phyloP scores from a whole-genome alignment of 2,113 vertebrate species.

The Oxyura jamaicensis region DNA sequence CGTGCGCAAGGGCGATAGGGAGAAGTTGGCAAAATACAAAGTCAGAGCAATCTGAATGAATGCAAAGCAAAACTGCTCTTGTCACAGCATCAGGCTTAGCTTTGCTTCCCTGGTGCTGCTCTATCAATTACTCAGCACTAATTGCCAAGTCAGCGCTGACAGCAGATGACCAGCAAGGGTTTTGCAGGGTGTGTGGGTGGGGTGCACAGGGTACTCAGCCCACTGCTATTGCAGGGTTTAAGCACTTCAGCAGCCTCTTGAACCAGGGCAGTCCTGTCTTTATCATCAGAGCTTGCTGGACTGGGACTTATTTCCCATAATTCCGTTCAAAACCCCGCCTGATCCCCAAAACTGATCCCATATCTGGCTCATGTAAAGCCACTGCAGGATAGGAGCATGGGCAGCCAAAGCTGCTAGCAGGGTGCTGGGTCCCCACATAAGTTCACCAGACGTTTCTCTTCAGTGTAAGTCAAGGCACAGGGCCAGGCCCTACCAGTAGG shows the following conservation, averaged over 20 bases:
- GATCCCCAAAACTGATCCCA: neutral
- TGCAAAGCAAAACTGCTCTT: neutral
- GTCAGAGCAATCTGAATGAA: neutral
- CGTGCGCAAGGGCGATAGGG: fast-evolving
- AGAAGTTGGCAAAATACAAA: neutral
- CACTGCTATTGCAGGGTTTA: fast-evolving
- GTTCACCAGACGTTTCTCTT: neutral
- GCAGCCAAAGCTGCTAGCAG: neutral
- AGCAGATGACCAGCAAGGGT: neutral
- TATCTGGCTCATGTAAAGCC: neutral
- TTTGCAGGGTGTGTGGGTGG: fast-evolving
- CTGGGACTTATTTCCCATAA: neutral
- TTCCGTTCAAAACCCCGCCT: neutral
- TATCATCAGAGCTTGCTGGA: neutral
- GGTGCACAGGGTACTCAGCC: neutral
- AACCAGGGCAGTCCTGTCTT: neutral
- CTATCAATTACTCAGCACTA: neutral
- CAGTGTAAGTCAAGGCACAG: neutral
- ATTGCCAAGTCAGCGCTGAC: neutral
- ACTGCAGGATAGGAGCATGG: neutral
- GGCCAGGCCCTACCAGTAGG: fast-evolving
- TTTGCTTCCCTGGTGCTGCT: neutral
- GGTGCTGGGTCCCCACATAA: neutral
- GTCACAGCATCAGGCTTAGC: fast-evolving
- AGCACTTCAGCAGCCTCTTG: neutral